Evolutionary conservation across 2,797 vertebrate species (phyloP).

Genomic region (Lepilemur septentrionalis): DNA sequence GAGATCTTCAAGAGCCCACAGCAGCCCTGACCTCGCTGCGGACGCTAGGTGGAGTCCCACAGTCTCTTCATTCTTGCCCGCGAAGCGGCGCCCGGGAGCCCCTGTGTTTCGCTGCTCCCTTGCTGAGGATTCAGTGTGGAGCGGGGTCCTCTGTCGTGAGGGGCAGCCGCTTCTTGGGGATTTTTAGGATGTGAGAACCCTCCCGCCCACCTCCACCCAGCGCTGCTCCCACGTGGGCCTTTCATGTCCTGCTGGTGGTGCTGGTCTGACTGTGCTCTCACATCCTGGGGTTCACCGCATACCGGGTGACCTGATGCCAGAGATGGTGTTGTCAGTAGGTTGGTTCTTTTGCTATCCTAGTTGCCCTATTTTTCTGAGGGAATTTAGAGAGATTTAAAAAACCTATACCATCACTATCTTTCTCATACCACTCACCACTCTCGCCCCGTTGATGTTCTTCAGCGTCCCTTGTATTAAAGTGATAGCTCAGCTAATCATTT

Average conservation of each 20-base stretch:
- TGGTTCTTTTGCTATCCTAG: not conserved
- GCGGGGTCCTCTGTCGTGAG: not conserved
- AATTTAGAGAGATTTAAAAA: not conserved
- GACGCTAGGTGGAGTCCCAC: not conserved
- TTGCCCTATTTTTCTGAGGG: not conserved
- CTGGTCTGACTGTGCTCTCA: not conserved
- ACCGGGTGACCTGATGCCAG: rapidly evolving
- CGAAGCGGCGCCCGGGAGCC: not conserved
- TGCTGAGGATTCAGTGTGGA: not conserved
- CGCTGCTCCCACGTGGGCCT: rapidly evolving
- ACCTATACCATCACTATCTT: not conserved
- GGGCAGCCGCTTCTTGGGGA: not conserved
- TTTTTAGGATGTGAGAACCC: not conserved
- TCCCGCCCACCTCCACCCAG: not conserved
- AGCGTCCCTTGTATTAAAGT: not conserved
- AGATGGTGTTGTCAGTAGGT: not conserved
- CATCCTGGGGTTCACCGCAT: not conserved
- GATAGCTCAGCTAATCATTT: not conserved
- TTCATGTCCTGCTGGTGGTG: rapidly evolving
- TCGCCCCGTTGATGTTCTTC: no score
- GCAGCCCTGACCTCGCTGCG: not conserved
- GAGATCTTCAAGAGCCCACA: not conserved
- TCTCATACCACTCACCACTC: not conserved
- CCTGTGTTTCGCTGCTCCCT: not conserved
- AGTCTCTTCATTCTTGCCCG: not conserved